Evolutionary conservation across 2,113 vertebrate species (phyloP), one percentile per base, ranked within the genome.

Genomic region (Polypterus bichir): DNA sequence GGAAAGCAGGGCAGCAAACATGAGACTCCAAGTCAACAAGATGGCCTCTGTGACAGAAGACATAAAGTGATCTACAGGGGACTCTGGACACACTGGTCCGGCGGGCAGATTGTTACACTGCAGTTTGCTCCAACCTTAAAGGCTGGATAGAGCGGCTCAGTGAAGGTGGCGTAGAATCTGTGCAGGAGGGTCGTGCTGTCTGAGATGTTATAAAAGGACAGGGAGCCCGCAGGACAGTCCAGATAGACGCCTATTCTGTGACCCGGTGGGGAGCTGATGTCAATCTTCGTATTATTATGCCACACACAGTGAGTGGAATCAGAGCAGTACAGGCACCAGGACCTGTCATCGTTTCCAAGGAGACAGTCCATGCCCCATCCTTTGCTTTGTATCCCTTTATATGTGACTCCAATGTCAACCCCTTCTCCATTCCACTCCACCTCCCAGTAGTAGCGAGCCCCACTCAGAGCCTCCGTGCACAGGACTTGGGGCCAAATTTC

Each of bases 371-470:
- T 81, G 44, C 86, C 81, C 11, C 79, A 88, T 55, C 87, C 86
- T 64, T 74, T 73, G 46, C 85, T 74, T 1, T 74, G 66, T 52
- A 97, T 91, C 5, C 76, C 78, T 0, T 54, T 76, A 66, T 92
- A 97, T 46, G 93, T 83, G 9, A 95, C 73, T 0, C 94, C 96
- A 6, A 96, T 69, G 2, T 89, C 86, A 68, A 93, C 82, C 0
- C 93, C 88, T 27, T 27, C 27, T 45, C 78, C 80, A 3, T 79
- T 87, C 62, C 85, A 70, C 62, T 74, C 76, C 0, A 87, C 84
- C 74, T 97, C 94, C 94, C 96, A 98, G 82, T 97, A 98, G 73
- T 92, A 89, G 3, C 70, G 82, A 56, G 88, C 91, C 0, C 72
- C 72, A 48, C 61, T 69, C 48, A 88, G 83, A 7, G 84, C 67